A percentile compares a stretch with the other conserved stretches of the same genome.
These are phyloP conservation scores for Takifugu bimaculatus DNA, from an alignment of 2,113 vertebrate genomes.

Conservation along the genomic window DNA sequence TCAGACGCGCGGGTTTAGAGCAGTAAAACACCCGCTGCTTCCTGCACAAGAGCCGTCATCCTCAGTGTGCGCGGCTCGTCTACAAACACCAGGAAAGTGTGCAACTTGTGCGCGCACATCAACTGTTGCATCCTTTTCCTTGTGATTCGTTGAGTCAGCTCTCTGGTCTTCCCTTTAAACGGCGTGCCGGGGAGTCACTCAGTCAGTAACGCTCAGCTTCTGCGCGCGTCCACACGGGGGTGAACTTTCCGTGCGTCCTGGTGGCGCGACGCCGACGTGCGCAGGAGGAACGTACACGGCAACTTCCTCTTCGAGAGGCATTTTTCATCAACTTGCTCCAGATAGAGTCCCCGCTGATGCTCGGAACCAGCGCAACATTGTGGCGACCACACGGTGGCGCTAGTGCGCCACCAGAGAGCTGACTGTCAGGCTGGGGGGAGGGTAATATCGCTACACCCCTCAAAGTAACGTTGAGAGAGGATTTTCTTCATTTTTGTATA, in stretches of 20 bases:
- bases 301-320: slow-evolving; percentile 32
- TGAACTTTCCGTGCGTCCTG: slow-evolving; percentile 33
- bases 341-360: slow-evolving; percentile 35
- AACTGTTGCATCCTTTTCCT: slow-evolving; percentile 69
- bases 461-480: neutral
- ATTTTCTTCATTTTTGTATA: too few relatives aligned
- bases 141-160: slow-evolving; percentile 66
- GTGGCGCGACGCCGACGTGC: too few relatives aligned
- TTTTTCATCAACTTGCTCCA: slow-evolving; percentile 45
- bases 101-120: slow-evolving; percentile 38
- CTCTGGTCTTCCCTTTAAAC: slow-evolving; percentile 63
- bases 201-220: slow-evolving; percentile 36
- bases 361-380: slow-evolving; percentile 4
- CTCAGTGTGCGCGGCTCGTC: slow-evolving; percentile 26
- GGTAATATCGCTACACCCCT: neutral
- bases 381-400: slow-evolving; percentile 49
- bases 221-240: neutral
- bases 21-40: slow-evolving; percentile 26
- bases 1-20: slow-evolving; percentile 30
- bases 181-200: slow-evolving; percentile 57
- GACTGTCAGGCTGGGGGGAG: too few relatives aligned
- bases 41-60: slow-evolving; percentile 45
- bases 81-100: slow-evolving; percentile 37
- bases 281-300: neutral
- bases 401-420: neutral